phyloP scores from a whole-genome alignment of 37 sponge, comb jelly and placozoan genomes.

The Halisarca cf. caerulea region DNA sequence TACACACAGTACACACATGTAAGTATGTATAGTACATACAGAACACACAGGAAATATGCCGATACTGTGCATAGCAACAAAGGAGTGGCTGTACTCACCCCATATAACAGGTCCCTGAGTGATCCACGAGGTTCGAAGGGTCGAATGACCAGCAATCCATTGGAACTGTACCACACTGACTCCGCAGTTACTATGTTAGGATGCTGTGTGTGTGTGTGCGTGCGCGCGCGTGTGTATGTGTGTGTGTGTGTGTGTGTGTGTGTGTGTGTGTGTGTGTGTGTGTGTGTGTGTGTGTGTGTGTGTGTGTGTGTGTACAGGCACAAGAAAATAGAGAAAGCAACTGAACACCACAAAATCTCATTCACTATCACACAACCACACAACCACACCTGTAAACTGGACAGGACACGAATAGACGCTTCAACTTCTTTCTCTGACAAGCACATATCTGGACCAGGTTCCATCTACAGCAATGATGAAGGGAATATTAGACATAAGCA shows the following conservation, averaged over 20 bases:
- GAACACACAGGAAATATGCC: no score
- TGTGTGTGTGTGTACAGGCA: slow-evolving; percentile 9
- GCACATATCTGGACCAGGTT: slow-evolving; percentile 77
- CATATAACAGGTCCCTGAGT: slow-evolving; percentile 65
- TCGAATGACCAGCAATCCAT: slow-evolving; percentile 64
- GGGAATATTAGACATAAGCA: no score
- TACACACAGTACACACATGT: no score
- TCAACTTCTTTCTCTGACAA: slow-evolving; percentile 74
- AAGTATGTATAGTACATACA: no score
- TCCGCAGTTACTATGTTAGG: slow-evolving; percentile 71
- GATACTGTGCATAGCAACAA: no score
- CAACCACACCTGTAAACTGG: slow-evolving; percentile 63
- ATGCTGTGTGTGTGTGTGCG: slow-evolving; percentile 56
- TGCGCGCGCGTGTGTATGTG: slow-evolving; percentile 10
- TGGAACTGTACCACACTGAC: slow-evolving; percentile 58
- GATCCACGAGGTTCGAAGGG: slow-evolving; percentile 56
- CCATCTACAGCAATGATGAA: slow-evolving; percentile 52
- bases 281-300: slow-evolving; percentile 22
- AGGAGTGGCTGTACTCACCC: no score
- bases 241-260: slow-evolving; percentile 23
- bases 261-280: slow-evolving; percentile 30
- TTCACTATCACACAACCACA: no score
- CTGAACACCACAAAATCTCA: no score
- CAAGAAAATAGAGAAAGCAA: no score
- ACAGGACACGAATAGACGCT: slow-evolving; percentile 44